phyloP scores from a whole-genome alignment of 2,888 invertebrate genomes.

The Hofmannophila pseudospretella region DNA sequence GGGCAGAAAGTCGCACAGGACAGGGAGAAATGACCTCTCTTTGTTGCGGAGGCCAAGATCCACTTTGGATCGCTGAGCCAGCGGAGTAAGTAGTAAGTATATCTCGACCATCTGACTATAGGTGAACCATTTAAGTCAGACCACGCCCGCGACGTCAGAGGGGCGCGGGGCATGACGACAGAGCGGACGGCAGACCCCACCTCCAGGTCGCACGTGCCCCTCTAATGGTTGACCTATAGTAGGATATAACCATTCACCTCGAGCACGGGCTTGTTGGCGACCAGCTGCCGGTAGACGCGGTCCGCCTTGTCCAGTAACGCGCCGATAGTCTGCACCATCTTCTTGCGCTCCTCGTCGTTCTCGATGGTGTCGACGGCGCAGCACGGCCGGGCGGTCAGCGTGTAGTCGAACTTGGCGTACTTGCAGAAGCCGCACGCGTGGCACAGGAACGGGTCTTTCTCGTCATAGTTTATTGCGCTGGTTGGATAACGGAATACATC shows the following conservation, averaged over 20 bases:
- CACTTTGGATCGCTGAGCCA: too few species aligned
- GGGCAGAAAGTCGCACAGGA: too few species aligned
- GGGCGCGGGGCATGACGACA: too few species aligned
- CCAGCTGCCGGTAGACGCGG: conserved; percentile 92
- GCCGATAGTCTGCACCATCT: conserved; percentile 95
- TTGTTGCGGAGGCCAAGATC: too few species aligned
- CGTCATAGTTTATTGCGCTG: conserved; percentile 98
- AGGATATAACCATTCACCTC: conserved; percentile 74
- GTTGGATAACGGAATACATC: conserved; percentile 10
- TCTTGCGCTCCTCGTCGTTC: conserved; percentile 96
- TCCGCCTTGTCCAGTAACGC: conserved; percentile 95
- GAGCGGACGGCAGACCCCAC: too few species aligned
- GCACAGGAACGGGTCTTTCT: conserved; percentile 98
- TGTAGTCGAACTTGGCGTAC: conserved; percentile 99
- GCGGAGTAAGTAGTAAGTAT: too few species aligned
- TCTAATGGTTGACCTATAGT: too few species aligned
- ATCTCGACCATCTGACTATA: too few species aligned
- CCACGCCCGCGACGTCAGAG: too few species aligned
- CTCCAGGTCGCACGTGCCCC: too few species aligned
- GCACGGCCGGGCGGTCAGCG: conserved; percentile 92
- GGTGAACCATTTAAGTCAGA: too few species aligned
- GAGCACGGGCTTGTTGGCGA: conserved; percentile 92
- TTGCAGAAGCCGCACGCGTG: conserved; percentile 99
- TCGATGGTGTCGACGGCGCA: conserved; percentile 98
- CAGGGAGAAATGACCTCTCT: too few species aligned